Conservation (phyloP, 2,113 vertebrate genomes). For the Harpagus bidentatus region DNA sequence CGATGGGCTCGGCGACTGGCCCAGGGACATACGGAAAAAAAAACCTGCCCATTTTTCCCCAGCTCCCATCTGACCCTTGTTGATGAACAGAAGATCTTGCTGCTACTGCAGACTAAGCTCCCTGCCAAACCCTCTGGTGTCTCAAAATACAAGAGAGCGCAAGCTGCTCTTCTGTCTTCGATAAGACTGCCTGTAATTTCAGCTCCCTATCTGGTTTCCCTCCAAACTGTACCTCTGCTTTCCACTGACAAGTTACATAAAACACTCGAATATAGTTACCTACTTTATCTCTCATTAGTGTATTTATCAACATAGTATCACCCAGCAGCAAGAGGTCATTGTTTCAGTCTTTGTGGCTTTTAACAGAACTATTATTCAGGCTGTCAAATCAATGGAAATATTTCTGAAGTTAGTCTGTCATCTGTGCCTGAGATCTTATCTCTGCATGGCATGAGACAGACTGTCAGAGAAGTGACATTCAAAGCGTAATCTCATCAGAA, state of each 20-base stretch:
- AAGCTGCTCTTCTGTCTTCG: conserved; percentile 5
- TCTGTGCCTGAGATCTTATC: conserved; percentile 25
- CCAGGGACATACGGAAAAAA: background rate
- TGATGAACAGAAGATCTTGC: background rate
- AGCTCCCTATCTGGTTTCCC: conserved; percentile 28
- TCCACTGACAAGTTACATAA: background rate
- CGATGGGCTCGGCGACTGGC: background rate
- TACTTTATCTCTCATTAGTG: conserved; percentile 17
- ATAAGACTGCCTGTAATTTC: conserved; percentile 34
- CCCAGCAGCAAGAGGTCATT: conserved; percentile 4
- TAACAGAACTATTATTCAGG: conserved; percentile 6
- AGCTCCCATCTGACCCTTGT: background rate
- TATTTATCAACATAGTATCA: background rate
- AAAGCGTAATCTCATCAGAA: conserved; percentile 22
- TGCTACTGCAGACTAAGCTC: background rate
- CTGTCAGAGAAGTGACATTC: conserved; percentile 39
- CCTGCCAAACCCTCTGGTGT: background rate
- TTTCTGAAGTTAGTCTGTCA: conserved; percentile 29
- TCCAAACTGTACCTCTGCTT: background rate
- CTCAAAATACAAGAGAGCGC: background rate
- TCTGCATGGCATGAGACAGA: background rate
- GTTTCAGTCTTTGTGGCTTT: background rate
- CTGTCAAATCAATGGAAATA: conserved; percentile 21
- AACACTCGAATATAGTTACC: background rate
- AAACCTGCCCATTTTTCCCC: background rate